Percentiles rank a stretch among this genome's conserved stretches.
phyloP scores from a whole-genome alignment of 1,140 invertebrate species.

The Drosophila bipectinata region DNA sequence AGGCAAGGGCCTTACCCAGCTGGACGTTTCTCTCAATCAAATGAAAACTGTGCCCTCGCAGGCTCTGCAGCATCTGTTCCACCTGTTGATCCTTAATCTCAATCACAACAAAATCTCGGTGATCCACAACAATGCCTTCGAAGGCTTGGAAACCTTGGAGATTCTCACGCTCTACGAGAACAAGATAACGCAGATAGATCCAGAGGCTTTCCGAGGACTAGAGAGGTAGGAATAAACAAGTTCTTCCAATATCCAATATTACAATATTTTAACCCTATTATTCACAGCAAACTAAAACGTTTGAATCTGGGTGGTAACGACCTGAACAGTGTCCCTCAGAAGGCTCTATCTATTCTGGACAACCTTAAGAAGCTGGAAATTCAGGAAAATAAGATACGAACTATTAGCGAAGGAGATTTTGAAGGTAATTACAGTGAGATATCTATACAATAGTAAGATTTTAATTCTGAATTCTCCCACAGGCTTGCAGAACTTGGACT shows the following conservation, averaged over 20 bases:
- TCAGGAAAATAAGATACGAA: slow-evolving; percentile 92
- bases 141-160: slow-evolving; percentile 92
- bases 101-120: slow-evolving; percentile 93
- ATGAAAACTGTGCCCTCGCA: slow-evolving; percentile 90
- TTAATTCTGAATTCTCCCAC: not conserved
- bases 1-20: slow-evolving; percentile 92
- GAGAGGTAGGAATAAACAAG: slow-evolving; percentile 88
- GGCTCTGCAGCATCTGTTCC: slow-evolving; percentile 91
- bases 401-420: slow-evolving; percentile 92
- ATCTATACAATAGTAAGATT: not conserved
- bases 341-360: slow-evolving; percentile 89
- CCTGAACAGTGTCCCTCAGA: slow-evolving; percentile 90
- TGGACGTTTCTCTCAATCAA: slow-evolving; percentile 93
- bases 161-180: slow-evolving; percentile 95
- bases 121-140: slow-evolving; percentile 91
- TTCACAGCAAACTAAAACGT: slow-evolving; percentile 93
- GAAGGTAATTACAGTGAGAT: slow-evolving; percentile 86
- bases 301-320: slow-evolving; percentile 94
- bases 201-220: slow-evolving; percentile 92
- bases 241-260: too few relatives aligned
- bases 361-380: slow-evolving; percentile 94
- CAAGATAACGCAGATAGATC: slow-evolving; percentile 90
- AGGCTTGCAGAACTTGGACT: slow-evolving; percentile 92
- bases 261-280: too few relatives aligned
- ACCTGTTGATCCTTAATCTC: slow-evolving; percentile 93